phyloP scores from a whole-genome alignment of 2,888 invertebrate genomes.

The Ectobius pallidus region DNA sequence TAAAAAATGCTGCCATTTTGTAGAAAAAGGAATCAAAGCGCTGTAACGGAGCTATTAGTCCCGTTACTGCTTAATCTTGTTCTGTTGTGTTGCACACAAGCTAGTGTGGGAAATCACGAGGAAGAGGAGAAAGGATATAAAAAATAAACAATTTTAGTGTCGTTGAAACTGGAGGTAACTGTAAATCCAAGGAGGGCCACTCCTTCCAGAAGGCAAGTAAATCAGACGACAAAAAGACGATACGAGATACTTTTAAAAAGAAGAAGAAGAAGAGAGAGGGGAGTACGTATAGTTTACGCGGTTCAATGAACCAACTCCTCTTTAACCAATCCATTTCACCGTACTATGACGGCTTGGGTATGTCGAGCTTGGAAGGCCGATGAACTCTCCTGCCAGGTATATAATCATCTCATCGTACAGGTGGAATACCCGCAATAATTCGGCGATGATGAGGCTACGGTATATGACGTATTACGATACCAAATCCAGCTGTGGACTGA shows the following conservation, averaged over 20 bases:
- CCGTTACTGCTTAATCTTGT: neutral
- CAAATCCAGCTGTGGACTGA: too few relatives aligned
- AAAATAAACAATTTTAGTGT: neutral
- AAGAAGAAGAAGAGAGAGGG: too few relatives aligned
- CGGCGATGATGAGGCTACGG: neutral
- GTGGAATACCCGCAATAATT: neutral
- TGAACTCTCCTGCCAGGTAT: neutral
- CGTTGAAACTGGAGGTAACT: neutral
- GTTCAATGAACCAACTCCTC: neutral
- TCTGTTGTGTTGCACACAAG: neutral
- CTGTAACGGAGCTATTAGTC: neutral
- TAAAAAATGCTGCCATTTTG: too few relatives aligned
- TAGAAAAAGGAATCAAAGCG: neutral
- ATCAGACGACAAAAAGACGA: too few relatives aligned
- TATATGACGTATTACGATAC: too few relatives aligned
- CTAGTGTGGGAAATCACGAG: neutral
- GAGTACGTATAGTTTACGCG: neutral
- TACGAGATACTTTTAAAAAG: too few relatives aligned
- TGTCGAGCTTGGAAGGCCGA: neutral
- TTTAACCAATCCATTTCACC: neutral
- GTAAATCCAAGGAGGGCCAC: neutral
- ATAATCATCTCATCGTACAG: neutral
- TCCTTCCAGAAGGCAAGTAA: too few relatives aligned
- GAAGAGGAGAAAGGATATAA: neutral
- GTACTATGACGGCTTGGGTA: too few relatives aligned